phyloP scores from a whole-genome alignment of 2,113 vertebrate genomes.

The Lamprologus ornatipinnis region DNA sequence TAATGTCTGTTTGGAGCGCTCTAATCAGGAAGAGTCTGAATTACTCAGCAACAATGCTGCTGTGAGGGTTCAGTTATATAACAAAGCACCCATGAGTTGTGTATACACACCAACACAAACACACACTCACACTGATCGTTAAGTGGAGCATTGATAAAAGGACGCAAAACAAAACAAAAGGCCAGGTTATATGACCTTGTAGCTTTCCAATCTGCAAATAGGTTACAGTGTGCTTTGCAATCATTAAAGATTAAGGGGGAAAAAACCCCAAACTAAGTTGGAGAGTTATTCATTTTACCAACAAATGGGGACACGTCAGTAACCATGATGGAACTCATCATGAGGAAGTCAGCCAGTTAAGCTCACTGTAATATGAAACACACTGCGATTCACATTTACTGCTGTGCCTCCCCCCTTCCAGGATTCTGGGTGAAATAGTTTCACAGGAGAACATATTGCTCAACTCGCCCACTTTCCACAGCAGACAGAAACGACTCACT shows the following conservation, averaged over 20 bases:
- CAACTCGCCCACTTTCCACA: neutral
- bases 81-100: neutral
- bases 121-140: neutral
- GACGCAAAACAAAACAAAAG: neutral
- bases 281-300: neutral
- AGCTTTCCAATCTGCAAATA: neutral
- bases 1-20: neutral
- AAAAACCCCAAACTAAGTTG: neutral
- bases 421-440: conserved; percentile 14
- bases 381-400: neutral
- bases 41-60: conserved; percentile 23
- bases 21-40: neutral
- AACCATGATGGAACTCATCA: neutral
- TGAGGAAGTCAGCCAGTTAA: neutral
- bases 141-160: neutral
- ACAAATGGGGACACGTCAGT: neutral
- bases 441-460: conserved; percentile 33
- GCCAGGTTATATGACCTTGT: neutral
- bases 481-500: neutral
- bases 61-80: conserved; percentile 8
- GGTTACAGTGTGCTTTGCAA: neutral
- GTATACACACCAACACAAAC: neutral
- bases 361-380: neutral
- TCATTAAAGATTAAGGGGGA: neutral
- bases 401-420: neutral